These are phyloP conservation scores for Coenobita brevimanus DNA, from an alignment of 1,140 invertebrate species.

Conservation along the genomic window DNA sequence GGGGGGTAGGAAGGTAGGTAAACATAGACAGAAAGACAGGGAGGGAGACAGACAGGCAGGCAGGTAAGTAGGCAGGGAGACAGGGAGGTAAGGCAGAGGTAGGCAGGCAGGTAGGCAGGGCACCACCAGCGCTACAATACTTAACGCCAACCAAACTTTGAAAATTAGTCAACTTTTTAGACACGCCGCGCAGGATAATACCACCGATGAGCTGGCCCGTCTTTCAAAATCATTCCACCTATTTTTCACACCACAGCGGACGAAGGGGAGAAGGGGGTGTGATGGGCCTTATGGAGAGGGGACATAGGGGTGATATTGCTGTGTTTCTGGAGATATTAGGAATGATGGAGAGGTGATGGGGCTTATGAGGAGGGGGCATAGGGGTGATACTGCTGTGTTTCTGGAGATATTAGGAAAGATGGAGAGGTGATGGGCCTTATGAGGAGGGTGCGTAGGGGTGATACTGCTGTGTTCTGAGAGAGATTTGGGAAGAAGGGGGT, in stretches of 20 bases:
- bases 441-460: not conserved
- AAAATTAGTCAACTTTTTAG: constrained; percentile 61
- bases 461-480: not conserved
- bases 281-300: not conserved
- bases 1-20: too few species aligned
- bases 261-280: not conserved
- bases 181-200: constrained; percentile 55
- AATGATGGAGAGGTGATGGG: too few species aligned
- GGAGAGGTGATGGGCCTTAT: too few species aligned
- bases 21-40: too few species aligned
- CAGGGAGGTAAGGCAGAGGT: too few species aligned
- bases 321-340: too few species aligned
- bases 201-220: constrained; percentile 51
- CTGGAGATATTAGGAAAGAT: too few species aligned
- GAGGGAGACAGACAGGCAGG: too few species aligned
- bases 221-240: constrained; percentile 41
- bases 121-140: constrained; percentile 37
- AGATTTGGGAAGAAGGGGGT: too few species aligned
- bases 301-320: constrained; percentile 4
- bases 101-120: too few species aligned
- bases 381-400: not conserved
- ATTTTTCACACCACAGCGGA: constrained; percentile 47
- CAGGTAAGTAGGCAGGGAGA: too few species aligned
- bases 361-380: not conserved
- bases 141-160: constrained; percentile 46